Evolutionary conservation across 2,113 vertebrate genomes (phyloP).

Genomic region (Mugil cephalus): DNA sequence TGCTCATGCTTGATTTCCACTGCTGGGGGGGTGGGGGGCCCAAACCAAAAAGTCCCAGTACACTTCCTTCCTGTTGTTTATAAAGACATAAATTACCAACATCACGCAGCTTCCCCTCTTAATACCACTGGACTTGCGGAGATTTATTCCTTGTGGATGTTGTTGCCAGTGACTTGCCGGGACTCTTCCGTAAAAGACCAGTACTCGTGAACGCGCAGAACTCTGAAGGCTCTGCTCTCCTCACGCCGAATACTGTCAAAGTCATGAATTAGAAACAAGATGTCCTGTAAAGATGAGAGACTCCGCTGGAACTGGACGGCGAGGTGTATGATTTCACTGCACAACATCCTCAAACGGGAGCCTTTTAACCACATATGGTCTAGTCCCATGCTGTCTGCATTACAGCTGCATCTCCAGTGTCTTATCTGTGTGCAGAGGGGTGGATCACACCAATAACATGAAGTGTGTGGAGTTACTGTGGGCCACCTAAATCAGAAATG

Average conservation of each 20-base stretch:
- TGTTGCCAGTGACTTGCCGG: slow-evolving; percentile 43
- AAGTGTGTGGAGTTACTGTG: slow-evolving; percentile 28
- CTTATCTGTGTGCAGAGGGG: slow-evolving; percentile 15
- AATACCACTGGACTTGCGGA: slow-evolving; percentile 50
- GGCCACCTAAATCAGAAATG: slow-evolving; percentile 9
- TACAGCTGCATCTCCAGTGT: slow-evolving; percentile 35
- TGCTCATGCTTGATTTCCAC: slow-evolving; percentile 35
- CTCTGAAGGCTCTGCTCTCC: slow-evolving; percentile 4
- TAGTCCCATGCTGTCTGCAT: slow-evolving; percentile 20
- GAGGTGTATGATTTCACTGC: slow-evolving; percentile 36
- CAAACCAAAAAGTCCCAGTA: slow-evolving; percentile 30
- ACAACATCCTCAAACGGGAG: slow-evolving; percentile 14
- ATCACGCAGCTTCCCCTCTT: slow-evolving; percentile 49
- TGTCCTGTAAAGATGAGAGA: slow-evolving; percentile 30
- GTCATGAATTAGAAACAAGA: slow-evolving; percentile 39
- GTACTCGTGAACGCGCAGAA: slow-evolving; percentile 26
- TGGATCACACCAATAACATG: slow-evolving; percentile 13
- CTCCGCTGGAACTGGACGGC: slow-evolving; percentile 15
- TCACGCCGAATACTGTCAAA: slow-evolving; percentile 36
- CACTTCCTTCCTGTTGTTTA: slow-evolving; percentile 72
- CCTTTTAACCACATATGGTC: slow-evolving; percentile 34
- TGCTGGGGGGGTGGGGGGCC: slow-evolving; percentile 11
- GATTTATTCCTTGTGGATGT: slow-evolving; percentile 66
- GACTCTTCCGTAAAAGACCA: slow-evolving; percentile 53
- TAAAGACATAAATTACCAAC: slow-evolving; percentile 67